phyloP scores from a whole-genome alignment of 2,888 invertebrate genomes.

The Melanophora roralis region DNA sequence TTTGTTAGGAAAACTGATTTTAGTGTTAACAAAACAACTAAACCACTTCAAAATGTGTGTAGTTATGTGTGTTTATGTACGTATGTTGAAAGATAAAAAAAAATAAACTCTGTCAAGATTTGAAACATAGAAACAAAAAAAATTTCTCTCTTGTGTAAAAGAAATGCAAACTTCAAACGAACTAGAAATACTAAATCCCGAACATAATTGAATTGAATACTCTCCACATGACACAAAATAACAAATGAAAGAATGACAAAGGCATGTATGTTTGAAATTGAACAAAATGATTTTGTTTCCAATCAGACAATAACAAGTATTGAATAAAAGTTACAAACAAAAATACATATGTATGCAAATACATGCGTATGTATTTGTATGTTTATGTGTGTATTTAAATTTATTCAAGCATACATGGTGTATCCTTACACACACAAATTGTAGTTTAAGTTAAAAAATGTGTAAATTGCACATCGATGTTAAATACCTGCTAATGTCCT shows the following conservation, averaged over 20 bases:
- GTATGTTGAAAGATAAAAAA: not conserved
- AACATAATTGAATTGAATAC: constrained; percentile 44
- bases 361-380: not conserved
- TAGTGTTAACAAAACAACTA: not conserved
- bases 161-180: constrained; percentile 32
- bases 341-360: not conserved
- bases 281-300: constrained; percentile 47
- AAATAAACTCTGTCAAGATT: constrained; percentile 14
- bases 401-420: too few species aligned
- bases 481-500: constrained; percentile 12
- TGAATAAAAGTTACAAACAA: not conserved
- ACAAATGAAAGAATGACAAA: constrained; percentile 42
- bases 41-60: not conserved
- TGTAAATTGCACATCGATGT: not conserved
- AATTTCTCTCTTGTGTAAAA: constrained; percentile 25
- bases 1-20: not conserved
- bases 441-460: too few species aligned
- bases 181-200: constrained; percentile 17
- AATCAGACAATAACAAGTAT: constrained; percentile 22
- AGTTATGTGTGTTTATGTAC: not conserved
- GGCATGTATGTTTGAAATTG: constrained; percentile 30
- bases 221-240: constrained; percentile 45
- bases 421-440: too few species aligned
- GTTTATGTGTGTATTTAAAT: not conserved
- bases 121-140: not conserved